Base-by-base conservation (phyloP, 2,888 invertebrate genomes). In the Cordylochernes scorpioides region DNA sequence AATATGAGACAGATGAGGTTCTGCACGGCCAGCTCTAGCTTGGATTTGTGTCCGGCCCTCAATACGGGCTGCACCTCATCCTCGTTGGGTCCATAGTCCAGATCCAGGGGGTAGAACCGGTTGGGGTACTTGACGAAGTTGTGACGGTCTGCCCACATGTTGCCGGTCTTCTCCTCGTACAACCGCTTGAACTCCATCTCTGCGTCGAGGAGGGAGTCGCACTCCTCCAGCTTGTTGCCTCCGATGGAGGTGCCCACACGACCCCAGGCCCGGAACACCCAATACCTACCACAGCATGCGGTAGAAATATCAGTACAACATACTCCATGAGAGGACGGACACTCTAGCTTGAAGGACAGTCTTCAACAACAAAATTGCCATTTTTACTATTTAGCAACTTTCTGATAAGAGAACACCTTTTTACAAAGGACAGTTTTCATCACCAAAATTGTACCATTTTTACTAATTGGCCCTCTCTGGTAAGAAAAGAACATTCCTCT, bases 191-290 rank as follows among this genome's bases (percentile, higher is more conserved):
- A 91, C 5, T 51, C 46, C 0, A 42, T 2, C 2, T 68, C 58
- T 0, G 77, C 78, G 0, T 64, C 57, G 0, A 61, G 39, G 2
- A 64, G 42, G 1, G 52, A 49, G 1, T 28, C 15, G 43, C 56
- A 58, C 0, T 48, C 40, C 16, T 70, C 67, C 2, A 68, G 38
- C 47, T 70, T 73, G 15, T 53, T 61, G 10, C 64, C 65, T 4
- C 94, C 94, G 44, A 86, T 75, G 0, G 69, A 72, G 0, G 94
- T 97, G 4, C 94, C 91, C 41, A 91, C 84, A 33, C 94, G 65
- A 8, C 97, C 97, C 94, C 94, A 97, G 0, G 82, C 63, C 10
- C 84, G 66, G 55, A 78, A 88, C 15, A 88, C 47, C 67, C 70
- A 77, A 52, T 60, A 73, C 10, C 54, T 54, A 33, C 7, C 38